A percentile compares a stretch with the other conserved stretches of the same genome.
phyloP scores from a whole-genome alignment of 2,797 vertebrate genomes.

The Ceryle rudis region DNA sequence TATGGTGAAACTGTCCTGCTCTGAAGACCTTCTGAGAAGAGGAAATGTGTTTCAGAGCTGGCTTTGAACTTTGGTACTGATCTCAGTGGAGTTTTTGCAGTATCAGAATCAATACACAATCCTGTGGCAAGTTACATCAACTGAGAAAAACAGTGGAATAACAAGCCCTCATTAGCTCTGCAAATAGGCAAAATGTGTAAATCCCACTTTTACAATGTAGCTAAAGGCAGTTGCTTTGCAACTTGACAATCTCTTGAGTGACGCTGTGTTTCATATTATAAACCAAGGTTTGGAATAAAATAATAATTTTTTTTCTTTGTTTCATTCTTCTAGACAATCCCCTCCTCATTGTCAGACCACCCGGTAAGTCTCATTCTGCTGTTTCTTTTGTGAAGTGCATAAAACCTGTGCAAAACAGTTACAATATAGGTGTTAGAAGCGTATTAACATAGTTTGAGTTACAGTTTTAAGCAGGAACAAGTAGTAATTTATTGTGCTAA shows the following conservation, averaged over 20 bases:
- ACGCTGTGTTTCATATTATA: background rate
- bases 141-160: background rate
- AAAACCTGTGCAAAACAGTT: background rate
- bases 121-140: background rate
- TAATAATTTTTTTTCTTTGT: background rate
- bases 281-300: background rate
- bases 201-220: background rate
- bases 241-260: background rate
- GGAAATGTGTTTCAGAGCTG: background rate
- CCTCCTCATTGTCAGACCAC: conserved; percentile 94
- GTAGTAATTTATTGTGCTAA: background rate
- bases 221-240: background rate
- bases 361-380: conserved; percentile 84
- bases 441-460: background rate
- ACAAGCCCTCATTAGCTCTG: background rate
- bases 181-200: background rate
- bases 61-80: background rate
- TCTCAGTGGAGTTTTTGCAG: background rate
- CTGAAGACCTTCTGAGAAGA: background rate
- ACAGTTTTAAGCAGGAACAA: background rate
- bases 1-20: background rate
- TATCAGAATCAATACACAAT: background rate
- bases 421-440: background rate
- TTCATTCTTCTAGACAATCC: conserved; percentile 89
- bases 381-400: background rate